A percentile compares a stretch with the other conserved stretches of the same genome.
phyloP scores from a whole-genome alignment of 64 coral and sea anemone genomes.

The Stylophora pistillata region DNA sequence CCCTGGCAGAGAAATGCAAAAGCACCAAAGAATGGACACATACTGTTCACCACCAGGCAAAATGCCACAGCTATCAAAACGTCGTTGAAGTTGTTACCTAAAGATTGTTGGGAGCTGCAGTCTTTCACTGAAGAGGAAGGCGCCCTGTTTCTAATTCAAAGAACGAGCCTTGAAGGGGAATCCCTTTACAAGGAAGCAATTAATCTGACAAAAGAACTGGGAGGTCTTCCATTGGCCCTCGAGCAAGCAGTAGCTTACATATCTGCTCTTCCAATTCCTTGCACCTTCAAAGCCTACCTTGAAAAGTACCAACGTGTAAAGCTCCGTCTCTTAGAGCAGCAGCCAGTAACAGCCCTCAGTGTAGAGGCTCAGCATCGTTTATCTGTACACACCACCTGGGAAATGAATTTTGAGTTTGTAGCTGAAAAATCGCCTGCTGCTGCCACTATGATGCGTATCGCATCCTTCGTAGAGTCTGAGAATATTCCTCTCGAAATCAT shows the following conservation, averaged over 20 bases:
- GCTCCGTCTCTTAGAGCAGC: background rate
- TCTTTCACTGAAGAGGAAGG: constrained; percentile 46
- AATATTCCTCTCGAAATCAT: constrained; percentile 46
- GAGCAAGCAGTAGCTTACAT: constrained; percentile 54
- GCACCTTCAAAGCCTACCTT: constrained; percentile 36
- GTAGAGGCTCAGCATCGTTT: constrained; percentile 38
- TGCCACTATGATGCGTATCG: constrained; percentile 50
- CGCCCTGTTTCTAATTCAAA: constrained; percentile 27
- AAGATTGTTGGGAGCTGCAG: background rate
- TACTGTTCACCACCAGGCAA: constrained; percentile 41
- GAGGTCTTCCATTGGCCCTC: constrained; percentile 43
- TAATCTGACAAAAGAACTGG: constrained; percentile 16
- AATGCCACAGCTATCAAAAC: constrained; percentile 1
- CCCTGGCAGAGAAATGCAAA: constrained; percentile 4
- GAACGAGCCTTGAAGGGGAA: background rate
- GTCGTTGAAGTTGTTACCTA: background rate
- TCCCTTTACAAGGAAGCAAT: constrained; percentile 11
- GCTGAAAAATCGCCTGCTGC: constrained; percentile 30
- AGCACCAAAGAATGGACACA: constrained; percentile 9
- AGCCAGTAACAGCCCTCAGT: constrained; percentile 28
- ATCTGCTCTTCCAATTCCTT: constrained; percentile 27
- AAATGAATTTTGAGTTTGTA: constrained; percentile 54
- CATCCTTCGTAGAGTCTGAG: constrained; percentile 47
- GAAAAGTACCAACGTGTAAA: constrained; percentile 5
- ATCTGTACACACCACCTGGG: constrained; percentile 58